Conservation (phyloP, 2,797 vertebrate genomes). For the Discoglossus pictus region DNA sequence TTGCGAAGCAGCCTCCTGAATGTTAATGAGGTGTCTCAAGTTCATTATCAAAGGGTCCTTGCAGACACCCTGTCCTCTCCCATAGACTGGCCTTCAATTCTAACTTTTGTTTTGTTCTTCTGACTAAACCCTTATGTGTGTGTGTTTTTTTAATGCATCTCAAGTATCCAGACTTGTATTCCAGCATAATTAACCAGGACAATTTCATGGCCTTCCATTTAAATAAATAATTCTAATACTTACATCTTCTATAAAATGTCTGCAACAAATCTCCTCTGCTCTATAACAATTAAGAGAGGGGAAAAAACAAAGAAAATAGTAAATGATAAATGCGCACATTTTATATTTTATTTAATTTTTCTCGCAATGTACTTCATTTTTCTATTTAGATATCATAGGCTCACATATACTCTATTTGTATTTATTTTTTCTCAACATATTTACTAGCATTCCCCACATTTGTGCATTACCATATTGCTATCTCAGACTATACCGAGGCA, state of each 20-base stretch:
- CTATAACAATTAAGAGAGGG: constrained; percentile 3
- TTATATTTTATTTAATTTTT: not conserved
- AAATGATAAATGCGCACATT: not conserved
- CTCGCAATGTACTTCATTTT: constrained; percentile 2
- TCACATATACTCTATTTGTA: not conserved
- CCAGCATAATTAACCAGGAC: constrained; percentile 42
- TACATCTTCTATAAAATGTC: constrained; percentile 35
- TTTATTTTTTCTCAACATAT: not conserved
- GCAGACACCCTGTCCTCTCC: constrained; percentile 35
- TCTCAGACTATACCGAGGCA: constrained; percentile 29
- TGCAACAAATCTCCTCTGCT: constrained; percentile 13
- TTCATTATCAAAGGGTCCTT: constrained; percentile 75
- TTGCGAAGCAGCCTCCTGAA: constrained; percentile 73
- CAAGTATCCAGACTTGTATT: constrained; percentile 40
- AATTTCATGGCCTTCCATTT: constrained; percentile 47
- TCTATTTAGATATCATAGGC: not conserved
- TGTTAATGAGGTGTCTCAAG: constrained; percentile 80
- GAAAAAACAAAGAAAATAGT: constrained; percentile 1
- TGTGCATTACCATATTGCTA: constrained; percentile 50
- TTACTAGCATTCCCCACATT: not conserved
- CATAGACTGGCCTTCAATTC: constrained; percentile 34
- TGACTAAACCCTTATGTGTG: constrained; percentile 34
- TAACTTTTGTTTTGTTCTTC: constrained; percentile 42
- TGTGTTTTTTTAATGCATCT: constrained; percentile 44
- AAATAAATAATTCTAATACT: constrained; percentile 51